phyloP scores from a whole-genome alignment of 2,797 vertebrate genomes.

The Schizopygopsis pylzovi region DNA sequence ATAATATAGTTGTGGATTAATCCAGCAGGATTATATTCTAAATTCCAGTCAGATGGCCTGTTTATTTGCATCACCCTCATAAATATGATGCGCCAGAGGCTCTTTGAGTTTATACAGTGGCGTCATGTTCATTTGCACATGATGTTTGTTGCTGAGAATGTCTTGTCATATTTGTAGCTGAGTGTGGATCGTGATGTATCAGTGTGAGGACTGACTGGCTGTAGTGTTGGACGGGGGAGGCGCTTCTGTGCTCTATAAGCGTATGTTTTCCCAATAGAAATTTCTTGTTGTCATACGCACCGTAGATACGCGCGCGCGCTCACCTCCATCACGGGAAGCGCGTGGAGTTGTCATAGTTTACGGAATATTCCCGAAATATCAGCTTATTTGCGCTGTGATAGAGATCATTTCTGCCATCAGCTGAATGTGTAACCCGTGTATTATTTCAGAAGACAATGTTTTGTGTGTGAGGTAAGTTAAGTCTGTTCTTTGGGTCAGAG shows the following conservation, averaged over 20 bases:
- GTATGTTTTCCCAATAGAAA: conserved; percentile 35
- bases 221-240: conserved; percentile 56
- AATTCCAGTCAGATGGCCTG: background rate
- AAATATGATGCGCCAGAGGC: background rate
- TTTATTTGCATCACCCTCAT: background rate
- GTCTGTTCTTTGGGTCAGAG: conserved; percentile 19
- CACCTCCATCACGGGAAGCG: conserved; percentile 15
- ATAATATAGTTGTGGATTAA: background rate
- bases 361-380: conserved; percentile 20
- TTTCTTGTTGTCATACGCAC: conserved; percentile 36
- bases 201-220: conserved; percentile 4
- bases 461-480: conserved; percentile 44
- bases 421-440: background rate
- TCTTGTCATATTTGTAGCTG: conserved; percentile 33
- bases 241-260: conserved; percentile 50
- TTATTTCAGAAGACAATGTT: conserved; percentile 14
- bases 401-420: background rate
- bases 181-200: conserved; percentile 44
- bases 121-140: background rate
- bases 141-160: conserved; percentile 27
- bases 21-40: background rate
- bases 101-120: background rate
- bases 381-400: background rate
- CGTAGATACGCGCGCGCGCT: conserved; percentile 31
- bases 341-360: conserved; percentile 17